Base-by-base conservation (phyloP, 2,888 invertebrate species). In the Chymomyza caudatula region DNA sequence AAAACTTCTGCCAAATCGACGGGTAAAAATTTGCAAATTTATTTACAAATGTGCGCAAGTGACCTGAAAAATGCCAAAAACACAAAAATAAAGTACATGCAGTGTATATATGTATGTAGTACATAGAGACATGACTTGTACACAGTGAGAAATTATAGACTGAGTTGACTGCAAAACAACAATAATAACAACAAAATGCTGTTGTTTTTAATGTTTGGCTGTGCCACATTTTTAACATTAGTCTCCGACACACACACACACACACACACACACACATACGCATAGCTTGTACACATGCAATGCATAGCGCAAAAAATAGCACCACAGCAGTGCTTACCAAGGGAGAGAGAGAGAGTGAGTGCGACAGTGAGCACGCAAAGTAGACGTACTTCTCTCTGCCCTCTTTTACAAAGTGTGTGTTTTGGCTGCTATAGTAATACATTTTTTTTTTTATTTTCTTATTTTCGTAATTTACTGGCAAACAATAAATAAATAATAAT, bases 401-500 rank as follows among this genome's bases (percentile, higher is more conserved):
- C n/a, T 37, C 11, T 37, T 37, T 37, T 11, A 37, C 29, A 1
- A 2, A 11, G 67, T 60, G 51, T 70, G 19, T 66, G 58, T 63
- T 57, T 53, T 56, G 42, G 15, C 29, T 37, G 29, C 29, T 11
- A 37, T 8, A 37, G 29, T 37, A 37, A 37, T 37, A 37, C 11
- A 8, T 8, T 37, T 58, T 58, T 37, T 62, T 60, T 60, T 64
- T 56, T 60, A 22, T 43, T 20, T 64, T 44, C 13, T 64, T 25
- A 6, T 58, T 61, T 73, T 68, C 65, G 51, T 65, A 56, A 63
- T 74, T 78, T 77, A 62, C 75, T 69, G 68, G 65, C 70, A 69
- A 78, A 78, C 74, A 78, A 78, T 75, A 79, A 79, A 71, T 79
- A 75, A 77, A 78, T 76, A 66, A 49, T 55, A 53, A n/a, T n/a